Evolutionary conservation across 1,140 invertebrate genomes (phyloP).

Genomic region (Polypedilum pembai): DNA sequence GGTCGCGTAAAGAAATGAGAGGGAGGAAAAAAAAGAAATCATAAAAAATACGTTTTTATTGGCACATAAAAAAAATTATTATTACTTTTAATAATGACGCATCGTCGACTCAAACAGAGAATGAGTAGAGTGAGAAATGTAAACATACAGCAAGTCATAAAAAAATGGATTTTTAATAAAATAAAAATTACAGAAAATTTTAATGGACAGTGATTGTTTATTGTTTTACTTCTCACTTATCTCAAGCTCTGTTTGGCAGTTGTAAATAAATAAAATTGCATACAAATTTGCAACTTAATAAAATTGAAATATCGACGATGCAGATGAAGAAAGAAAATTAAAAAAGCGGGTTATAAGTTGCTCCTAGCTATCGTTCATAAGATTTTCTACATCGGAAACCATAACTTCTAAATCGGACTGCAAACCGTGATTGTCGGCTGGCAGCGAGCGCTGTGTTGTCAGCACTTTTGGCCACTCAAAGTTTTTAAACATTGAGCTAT

Average conservation of each 20-base stretch:
- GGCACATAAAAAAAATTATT: background rate
- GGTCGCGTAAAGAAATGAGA: too few relatives aligned
- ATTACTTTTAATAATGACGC: slow-evolving; percentile 3
- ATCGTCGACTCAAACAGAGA: background rate
- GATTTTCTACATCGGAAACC: slow-evolving; percentile 41
- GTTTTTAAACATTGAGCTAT: slow-evolving; percentile 27
- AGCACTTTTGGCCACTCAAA: slow-evolving; percentile 31
- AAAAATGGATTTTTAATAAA: background rate
- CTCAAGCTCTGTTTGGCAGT: background rate
- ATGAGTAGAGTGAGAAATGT: too few relatives aligned
- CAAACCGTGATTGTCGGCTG: slow-evolving; percentile 30
- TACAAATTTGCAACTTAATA: background rate
- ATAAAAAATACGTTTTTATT: background rate
- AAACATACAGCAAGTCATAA: background rate
- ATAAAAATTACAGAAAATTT: too few relatives aligned
- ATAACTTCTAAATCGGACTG: slow-evolving; percentile 42
- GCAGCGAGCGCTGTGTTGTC: slow-evolving; percentile 31
- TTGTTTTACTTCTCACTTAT: too few relatives aligned
- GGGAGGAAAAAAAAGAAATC: too few relatives aligned
- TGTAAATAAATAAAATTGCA: background rate
- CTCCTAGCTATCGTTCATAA: slow-evolving; percentile 35
- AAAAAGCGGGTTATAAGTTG: slow-evolving; percentile 17
- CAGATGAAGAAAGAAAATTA: slow-evolving; percentile 21
- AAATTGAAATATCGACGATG: slow-evolving; percentile 20
- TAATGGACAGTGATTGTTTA: too few relatives aligned